phyloP scores from a whole-genome alignment of 37 sponge, comb jelly and placozoan genomes.

The Cladorhizidae sp. region DNA sequence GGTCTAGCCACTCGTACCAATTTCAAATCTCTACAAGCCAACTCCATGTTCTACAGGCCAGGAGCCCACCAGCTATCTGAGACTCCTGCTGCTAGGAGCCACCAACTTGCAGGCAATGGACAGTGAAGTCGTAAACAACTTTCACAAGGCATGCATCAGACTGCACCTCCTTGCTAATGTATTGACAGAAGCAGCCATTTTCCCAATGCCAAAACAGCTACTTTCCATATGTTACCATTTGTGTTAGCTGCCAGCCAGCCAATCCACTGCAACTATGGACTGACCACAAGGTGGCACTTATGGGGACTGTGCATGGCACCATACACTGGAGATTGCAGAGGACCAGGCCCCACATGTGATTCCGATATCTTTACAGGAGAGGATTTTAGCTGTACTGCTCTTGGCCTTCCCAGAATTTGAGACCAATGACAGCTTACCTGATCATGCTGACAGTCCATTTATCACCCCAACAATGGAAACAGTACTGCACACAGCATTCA shows the following conservation, averaged over 20 bases:
- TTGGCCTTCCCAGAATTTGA: background rate
- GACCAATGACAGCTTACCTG: background rate
- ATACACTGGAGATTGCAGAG: background rate
- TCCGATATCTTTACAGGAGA: background rate
- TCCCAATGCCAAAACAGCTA: background rate
- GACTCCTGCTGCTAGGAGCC: background rate
- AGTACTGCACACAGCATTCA: background rate
- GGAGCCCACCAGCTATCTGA: constrained; percentile 17
- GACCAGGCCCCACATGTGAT: background rate
- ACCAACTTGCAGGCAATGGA: background rate
- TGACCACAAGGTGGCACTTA: background rate
- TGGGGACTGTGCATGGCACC: background rate
- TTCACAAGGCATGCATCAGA: background rate
- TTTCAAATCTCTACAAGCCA: too few species aligned
- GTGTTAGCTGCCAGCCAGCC: background rate
- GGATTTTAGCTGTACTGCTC: background rate
- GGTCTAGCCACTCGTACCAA: too few species aligned
- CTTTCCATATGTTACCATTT: background rate
- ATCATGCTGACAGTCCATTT: background rate
- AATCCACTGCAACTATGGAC: background rate
- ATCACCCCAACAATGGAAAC: background rate
- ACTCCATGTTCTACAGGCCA: background rate
- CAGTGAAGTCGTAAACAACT: background rate
- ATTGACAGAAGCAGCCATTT: background rate
- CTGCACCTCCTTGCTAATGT: background rate